A percentile compares a stretch with the other conserved stretches of the same genome.
Conservation (phyloP, 2,888 invertebrate genomes). For the Amorpha juglandis region DNA sequence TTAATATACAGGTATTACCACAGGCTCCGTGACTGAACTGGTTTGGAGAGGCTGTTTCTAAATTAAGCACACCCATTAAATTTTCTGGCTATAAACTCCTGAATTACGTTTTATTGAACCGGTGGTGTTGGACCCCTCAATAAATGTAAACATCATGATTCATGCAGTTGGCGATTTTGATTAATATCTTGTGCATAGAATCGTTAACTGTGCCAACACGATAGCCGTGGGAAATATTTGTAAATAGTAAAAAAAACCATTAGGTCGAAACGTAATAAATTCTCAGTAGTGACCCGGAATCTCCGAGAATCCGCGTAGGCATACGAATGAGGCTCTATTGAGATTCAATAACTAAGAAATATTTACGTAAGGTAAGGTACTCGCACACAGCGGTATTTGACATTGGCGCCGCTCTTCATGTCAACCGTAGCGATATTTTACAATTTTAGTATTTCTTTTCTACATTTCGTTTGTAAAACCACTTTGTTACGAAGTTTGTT, state of each 20-base stretch:
- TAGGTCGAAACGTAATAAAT: slow-evolving; percentile 64
- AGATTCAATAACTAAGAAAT: slow-evolving; percentile 49
- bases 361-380: slow-evolving; percentile 45
- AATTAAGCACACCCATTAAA: slow-evolving; percentile 14
- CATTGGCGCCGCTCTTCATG: slow-evolving; percentile 32
- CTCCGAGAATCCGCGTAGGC: slow-evolving; percentile 68
- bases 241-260: slow-evolving; percentile 62
- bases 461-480: slow-evolving; percentile 28
- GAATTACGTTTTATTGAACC: slow-evolving; percentile 11
- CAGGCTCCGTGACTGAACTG: slow-evolving; percentile 19
- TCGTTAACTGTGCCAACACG: not conserved
- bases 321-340: slow-evolving; percentile 50
- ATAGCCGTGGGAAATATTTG: slow-evolving; percentile 67
- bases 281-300: slow-evolving; percentile 70
- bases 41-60: slow-evolving; percentile 13
- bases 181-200: slow-evolving; percentile 1
- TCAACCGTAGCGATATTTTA: slow-evolving; percentile 28
- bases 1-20: slow-evolving; percentile 27
- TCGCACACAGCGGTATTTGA: slow-evolving; percentile 34
- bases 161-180: not conserved
- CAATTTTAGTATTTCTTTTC: slow-evolving; percentile 25
- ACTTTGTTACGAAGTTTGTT: slow-evolving; percentile 30
- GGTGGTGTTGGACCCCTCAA: not conserved
- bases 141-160: not conserved
- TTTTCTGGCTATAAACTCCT: not conserved